A percentile compares a stretch with the other conserved stretches of the same genome.
Conservation (phyloP, 2,113 vertebrate genomes). For the Gambusia affinis region DNA sequence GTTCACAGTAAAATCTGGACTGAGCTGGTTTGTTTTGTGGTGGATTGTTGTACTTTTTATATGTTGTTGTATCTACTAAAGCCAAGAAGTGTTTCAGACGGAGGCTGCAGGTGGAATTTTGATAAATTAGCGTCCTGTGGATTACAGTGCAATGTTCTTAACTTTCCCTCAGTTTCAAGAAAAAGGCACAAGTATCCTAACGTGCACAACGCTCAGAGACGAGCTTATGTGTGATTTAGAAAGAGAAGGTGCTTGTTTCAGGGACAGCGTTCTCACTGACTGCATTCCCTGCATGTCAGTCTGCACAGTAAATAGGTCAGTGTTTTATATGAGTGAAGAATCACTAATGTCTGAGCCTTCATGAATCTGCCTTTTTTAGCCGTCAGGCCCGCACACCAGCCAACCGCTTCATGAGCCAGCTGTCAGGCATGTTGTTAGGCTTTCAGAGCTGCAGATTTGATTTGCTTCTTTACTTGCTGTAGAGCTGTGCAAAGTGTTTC, state of each 20-base stretch:
- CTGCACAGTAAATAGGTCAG: slow-evolving; percentile 73
- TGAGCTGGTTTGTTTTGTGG: slow-evolving; percentile 26
- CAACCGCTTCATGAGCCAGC: slow-evolving; percentile 1
- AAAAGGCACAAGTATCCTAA: background rate
- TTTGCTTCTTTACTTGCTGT: background rate
- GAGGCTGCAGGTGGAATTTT: background rate
- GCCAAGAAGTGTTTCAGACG: slow-evolving; percentile 4
- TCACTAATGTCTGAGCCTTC: slow-evolving; percentile 52
- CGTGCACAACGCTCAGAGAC: slow-evolving; percentile 31
- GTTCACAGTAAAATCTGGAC: slow-evolving; percentile 44
- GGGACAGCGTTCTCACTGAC: slow-evolving; percentile 41
- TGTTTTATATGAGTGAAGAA: slow-evolving; percentile 64
- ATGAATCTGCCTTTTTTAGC: slow-evolving; percentile 47
- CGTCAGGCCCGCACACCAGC: slow-evolving; percentile 10
- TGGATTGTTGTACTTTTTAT: slow-evolving; percentile 4
- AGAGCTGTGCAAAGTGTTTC: background rate
- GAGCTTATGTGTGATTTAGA: slow-evolving; percentile 38
- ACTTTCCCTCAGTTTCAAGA: background rate
- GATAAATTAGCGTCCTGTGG: background rate
- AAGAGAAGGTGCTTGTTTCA: slow-evolving; percentile 55
- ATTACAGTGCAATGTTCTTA: background rate
- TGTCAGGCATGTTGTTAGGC: slow-evolving; percentile 39
- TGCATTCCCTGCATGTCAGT: slow-evolving; percentile 40
- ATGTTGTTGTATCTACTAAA: background rate
- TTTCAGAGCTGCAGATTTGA: background rate